A percentile compares a stretch with the other conserved stretches of the same genome.
Conservation (phyloP, 2,113 vertebrate genomes). For the Nothocercus nigrocapillus region DNA sequence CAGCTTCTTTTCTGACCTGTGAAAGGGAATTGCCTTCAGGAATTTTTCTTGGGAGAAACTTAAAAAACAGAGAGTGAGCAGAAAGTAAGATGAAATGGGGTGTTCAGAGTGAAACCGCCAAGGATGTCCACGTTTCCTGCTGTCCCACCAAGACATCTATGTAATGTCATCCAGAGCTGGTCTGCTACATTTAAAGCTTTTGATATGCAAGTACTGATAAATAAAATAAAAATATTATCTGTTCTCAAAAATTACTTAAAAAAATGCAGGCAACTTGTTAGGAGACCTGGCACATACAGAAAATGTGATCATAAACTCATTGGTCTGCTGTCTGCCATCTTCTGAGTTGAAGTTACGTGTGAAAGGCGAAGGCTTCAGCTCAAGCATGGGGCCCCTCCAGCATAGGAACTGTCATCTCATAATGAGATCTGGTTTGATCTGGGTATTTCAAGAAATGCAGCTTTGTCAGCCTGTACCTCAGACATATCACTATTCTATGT, state of each 20-base stretch:
- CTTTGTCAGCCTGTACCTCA: neutral
- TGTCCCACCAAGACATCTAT: neutral
- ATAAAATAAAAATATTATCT: neutral
- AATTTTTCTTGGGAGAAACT: neutral
- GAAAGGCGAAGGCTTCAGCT: neutral
- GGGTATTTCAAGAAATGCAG: neutral
- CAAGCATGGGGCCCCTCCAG: neutral
- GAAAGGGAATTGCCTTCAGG: neutral
- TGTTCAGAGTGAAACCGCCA: neutral
- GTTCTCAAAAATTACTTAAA: neutral
- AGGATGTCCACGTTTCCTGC: neutral
- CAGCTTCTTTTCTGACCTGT: neutral
- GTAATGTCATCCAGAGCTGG: neutral
- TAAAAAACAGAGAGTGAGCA: neutral
- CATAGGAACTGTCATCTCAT: neutral
- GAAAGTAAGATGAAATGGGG: neutral
- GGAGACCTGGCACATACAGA: neutral
- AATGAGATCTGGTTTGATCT: neutral
- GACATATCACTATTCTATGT: neutral
- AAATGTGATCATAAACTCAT: neutral
- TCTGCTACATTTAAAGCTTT: neutral
- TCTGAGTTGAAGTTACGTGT: neutral
- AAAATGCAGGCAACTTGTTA: neutral
- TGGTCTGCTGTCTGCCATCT: neutral
- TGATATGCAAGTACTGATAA: neutral